phyloP scores from a whole-genome alignment of 2,888 invertebrate genomes.

The Coenonympha arcania region DNA sequence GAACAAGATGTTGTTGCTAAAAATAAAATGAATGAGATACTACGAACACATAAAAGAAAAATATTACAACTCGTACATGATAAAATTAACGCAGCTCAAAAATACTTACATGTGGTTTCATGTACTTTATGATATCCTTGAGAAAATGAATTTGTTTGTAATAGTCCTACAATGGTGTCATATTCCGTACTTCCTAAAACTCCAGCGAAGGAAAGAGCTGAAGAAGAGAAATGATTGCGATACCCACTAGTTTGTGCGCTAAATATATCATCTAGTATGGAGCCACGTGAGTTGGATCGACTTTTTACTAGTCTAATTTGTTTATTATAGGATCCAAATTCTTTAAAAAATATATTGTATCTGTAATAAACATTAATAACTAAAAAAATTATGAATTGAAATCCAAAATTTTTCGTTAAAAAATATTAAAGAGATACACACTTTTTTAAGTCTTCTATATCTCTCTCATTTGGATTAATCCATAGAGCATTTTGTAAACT shows the following conservation, averaged over 20 bases:
- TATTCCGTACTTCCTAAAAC: slow-evolving; percentile 47
- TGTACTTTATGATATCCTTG: slow-evolving; percentile 53
- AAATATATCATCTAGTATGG: slow-evolving; percentile 60
- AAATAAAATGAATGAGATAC: slow-evolving; percentile 18
- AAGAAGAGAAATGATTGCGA: slow-evolving; percentile 38
- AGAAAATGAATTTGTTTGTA: slow-evolving; percentile 40
- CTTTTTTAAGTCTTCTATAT: slow-evolving; percentile 72
- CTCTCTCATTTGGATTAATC: slow-evolving; percentile 69
- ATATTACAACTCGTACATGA: neutral
- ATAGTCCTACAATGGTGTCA: slow-evolving; percentile 39
- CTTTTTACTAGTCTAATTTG: slow-evolving; percentile 63
- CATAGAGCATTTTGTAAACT: slow-evolving; percentile 58
- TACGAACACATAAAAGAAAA: neutral
- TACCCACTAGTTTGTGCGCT: slow-evolving; percentile 39
- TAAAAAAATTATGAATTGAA: too few relatives aligned
- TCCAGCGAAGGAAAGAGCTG: slow-evolving; percentile 47
- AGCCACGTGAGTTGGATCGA: slow-evolving; percentile 65
- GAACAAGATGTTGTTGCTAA: slow-evolving; percentile 59
- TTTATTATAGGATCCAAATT: slow-evolving; percentile 68
- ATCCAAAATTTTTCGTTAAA: neutral
- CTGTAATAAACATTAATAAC: slow-evolving; percentile 44
- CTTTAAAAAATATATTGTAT: slow-evolving; percentile 73
- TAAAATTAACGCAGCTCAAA: neutral
- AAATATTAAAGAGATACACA: slow-evolving; percentile 27
- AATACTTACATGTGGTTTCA: slow-evolving; percentile 59